phyloP scores from a whole-genome alignment of 1,140 invertebrate genomes.

The Apis florea region DNA sequence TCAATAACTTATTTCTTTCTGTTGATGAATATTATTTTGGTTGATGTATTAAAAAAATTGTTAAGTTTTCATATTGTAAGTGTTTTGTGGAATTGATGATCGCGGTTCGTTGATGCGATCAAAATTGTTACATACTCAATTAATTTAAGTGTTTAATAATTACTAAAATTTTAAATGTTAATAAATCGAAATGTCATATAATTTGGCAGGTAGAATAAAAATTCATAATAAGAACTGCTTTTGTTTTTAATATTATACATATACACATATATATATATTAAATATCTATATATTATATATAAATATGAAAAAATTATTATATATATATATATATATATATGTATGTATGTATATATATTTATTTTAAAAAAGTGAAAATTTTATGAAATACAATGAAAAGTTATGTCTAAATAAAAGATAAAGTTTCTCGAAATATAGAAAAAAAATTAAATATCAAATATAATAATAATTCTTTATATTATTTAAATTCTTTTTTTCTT shows the following conservation, averaged over 20 bases:
- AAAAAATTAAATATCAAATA: not conserved
- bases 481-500: not conserved
- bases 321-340: not conserved
- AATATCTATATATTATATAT: not conserved
- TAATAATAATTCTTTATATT: too few relatives aligned
- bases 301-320: not conserved
- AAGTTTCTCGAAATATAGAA: not conserved
- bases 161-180: slow-evolving; percentile 32
- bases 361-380: not conserved
- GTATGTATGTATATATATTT: not conserved
- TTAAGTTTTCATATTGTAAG: slow-evolving; percentile 13
- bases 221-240: slow-evolving; percentile 19
- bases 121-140: not conserved
- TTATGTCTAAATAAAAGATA: not conserved
- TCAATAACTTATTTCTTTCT: slow-evolving; percentile 14
- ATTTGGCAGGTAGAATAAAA: slow-evolving; percentile 40
- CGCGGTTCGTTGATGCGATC: not conserved
- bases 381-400: not conserved
- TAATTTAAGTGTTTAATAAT: slow-evolving; percentile 17
- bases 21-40: not conserved
- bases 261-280: too few relatives aligned
- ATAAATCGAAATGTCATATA: slow-evolving; percentile 6
- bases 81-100: not conserved
- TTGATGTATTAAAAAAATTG: not conserved
- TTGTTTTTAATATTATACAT: slow-evolving; percentile 34